These are phyloP conservation scores for Drosophila miranda DNA, from an alignment of 1,140 invertebrate species.

Conservation along the genomic window DNA sequence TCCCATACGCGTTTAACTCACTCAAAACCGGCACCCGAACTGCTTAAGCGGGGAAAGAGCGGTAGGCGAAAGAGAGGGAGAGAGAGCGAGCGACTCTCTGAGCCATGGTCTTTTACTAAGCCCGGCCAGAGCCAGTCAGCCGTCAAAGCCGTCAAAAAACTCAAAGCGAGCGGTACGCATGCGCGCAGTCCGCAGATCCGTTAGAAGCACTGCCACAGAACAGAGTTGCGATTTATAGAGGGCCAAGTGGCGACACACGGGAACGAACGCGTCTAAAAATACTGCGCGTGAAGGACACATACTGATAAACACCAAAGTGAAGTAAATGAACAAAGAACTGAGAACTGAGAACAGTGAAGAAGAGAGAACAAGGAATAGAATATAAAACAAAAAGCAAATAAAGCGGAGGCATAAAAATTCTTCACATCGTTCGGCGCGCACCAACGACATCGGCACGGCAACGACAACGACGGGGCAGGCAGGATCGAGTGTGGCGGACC, in stretches of 20 bases:
- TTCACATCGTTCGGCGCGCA: conserved; percentile 72
- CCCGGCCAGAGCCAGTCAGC: conserved; percentile 42
- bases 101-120: conserved; percentile 68
- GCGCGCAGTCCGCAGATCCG: conserved; percentile 54
- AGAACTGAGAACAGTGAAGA: conserved; percentile 15
- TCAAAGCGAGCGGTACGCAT: conserved; percentile 69
- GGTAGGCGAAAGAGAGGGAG: not conserved
- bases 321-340: conserved; percentile 11
- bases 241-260: too few relatives aligned
- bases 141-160: conserved; percentile 53
- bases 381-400: conserved; percentile 57
- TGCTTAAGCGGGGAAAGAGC: not conserved
- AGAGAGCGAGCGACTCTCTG: not conserved
- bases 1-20: conserved; percentile 28
- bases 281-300: not conserved
- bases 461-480: conserved; percentile 1
- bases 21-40: conserved; percentile 39
- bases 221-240: too few relatives aligned
- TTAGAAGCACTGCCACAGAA: conserved; percentile 20
- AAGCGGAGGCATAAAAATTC: conserved; percentile 78
- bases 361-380: conserved; percentile 36
- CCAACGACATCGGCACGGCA: conserved; percentile 30
- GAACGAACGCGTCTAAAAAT: conserved; percentile 3
- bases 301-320: conserved; percentile 40
- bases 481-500: conserved; percentile 49